Evolutionary conservation across 2,797 vertebrate species (phyloP).

Genomic region (Pristis pectinata): DNA sequence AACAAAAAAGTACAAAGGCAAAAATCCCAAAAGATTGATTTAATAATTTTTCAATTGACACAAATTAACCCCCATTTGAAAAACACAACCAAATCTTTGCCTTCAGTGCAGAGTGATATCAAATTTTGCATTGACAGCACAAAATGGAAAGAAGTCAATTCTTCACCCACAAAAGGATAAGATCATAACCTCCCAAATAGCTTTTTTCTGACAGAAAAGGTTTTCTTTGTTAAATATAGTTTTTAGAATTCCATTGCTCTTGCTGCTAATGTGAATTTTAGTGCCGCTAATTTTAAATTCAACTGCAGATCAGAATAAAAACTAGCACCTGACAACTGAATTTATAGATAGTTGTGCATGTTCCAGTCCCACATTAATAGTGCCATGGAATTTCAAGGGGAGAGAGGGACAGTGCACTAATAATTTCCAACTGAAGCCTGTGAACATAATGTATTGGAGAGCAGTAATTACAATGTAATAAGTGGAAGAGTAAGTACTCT

Average conservation of each 20-base stretch:
- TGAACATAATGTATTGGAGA: constrained; percentile 59
- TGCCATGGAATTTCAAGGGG: constrained; percentile 77
- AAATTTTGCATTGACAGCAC: constrained; percentile 84
- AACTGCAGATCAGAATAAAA: constrained; percentile 78
- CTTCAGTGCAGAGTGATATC: constrained; percentile 30
- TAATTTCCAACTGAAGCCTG: constrained; percentile 66
- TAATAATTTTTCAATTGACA: constrained; percentile 36
- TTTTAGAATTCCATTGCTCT: constrained; percentile 78
- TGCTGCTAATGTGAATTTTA: constrained; percentile 87
- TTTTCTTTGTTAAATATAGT: constrained; percentile 81
- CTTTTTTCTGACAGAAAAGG: constrained; percentile 79
- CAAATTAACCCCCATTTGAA: constrained; percentile 36
- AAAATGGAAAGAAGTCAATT: constrained; percentile 76
- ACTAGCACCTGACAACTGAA: constrained; percentile 83
- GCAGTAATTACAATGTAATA: constrained; percentile 59
- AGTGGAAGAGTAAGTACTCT: constrained; percentile 62
- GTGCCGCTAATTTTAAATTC: constrained; percentile 88
- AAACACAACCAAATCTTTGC: constrained; percentile 30
- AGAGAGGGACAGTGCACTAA: constrained; percentile 56
- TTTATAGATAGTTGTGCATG: constrained; percentile 95
- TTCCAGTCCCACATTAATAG: constrained; percentile 87
- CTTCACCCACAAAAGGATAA: constrained; percentile 79
- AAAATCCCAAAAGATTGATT: constrained; percentile 37
- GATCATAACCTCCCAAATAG: constrained; percentile 92
- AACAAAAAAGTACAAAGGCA: constrained; percentile 33